Conservation (phyloP, 2,113 vertebrate species). For the Trichomycterus rosablanca region DNA sequence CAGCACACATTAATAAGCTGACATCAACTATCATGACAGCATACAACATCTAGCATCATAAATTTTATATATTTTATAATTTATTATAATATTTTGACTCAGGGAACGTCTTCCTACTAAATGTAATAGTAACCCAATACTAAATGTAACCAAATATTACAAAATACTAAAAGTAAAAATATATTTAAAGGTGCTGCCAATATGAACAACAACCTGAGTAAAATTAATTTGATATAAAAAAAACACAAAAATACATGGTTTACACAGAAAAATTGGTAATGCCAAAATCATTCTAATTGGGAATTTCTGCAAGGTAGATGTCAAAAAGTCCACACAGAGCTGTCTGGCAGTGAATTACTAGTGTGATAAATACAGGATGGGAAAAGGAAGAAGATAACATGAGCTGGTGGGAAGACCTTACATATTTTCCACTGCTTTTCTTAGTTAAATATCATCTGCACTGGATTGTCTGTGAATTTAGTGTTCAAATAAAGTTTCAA, state of each 20-base stretch:
- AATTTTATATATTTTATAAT: too few species aligned
- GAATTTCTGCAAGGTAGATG: background rate
- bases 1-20: too few species aligned
- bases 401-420: conserved; percentile 45
- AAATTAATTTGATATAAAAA: background rate
- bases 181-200: too few species aligned
- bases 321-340: background rate
- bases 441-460: conserved; percentile 35
- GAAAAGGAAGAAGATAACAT: conserved; percentile 32
- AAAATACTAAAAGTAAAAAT: too few species aligned
- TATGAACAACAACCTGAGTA: too few species aligned
- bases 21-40: too few species aligned
- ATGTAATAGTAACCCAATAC: too few species aligned
- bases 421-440: conserved; percentile 54
- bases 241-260: background rate
- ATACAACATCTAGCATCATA: too few species aligned
- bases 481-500: too few species aligned
- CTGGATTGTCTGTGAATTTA: conserved; percentile 53
- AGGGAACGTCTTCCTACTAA: too few species aligned
- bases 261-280: background rate
- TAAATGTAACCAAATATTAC: too few species aligned
- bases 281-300: background rate
- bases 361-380: background rate
- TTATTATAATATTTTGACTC: too few species aligned
- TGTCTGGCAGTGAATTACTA: conserved; percentile 1